phyloP scores from a whole-genome alignment of 2,797 vertebrate species.

The Karalla daura region DNA sequence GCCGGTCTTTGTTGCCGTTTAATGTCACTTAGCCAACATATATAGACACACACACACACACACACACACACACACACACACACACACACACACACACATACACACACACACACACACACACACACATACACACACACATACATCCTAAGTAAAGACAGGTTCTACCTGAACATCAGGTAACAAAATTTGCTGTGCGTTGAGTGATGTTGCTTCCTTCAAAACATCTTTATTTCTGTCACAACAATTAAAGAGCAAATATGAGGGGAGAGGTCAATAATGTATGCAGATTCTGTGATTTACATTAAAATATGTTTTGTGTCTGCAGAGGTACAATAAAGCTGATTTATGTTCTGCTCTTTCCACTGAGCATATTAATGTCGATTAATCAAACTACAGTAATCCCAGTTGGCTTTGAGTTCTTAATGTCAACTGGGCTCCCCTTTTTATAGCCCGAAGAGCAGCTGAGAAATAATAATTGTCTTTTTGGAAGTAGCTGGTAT shows the following conservation, averaged over 20 bases:
- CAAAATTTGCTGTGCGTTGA: no score
- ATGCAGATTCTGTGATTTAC: conserved; percentile 29
- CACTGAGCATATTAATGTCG: conserved; percentile 34
- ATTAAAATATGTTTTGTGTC: conserved; percentile 25
- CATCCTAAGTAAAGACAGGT: no score
- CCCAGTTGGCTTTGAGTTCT: conserved; percentile 38
- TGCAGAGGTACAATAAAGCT: conserved; percentile 24
- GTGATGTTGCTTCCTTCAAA: background rate
- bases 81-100: no score
- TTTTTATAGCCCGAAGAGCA: conserved; percentile 13
- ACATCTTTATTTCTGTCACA: conserved; percentile 6
- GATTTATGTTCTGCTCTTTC: conserved; percentile 52
- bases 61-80: no score
- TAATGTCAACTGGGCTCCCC: conserved; percentile 45
- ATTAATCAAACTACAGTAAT: conserved; percentile 59
- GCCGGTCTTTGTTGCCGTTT: no score
- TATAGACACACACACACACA: no score
- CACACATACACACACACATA: no score
- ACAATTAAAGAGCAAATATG: conserved; percentile 4
- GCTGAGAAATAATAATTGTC: conserved; percentile 41
- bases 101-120: no score
- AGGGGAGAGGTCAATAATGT: conserved; percentile 11
- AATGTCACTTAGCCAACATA: no score
- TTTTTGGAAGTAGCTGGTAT: conserved; percentile 25
- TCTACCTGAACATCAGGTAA: no score